phyloP scores from a whole-genome alignment of 2,888 invertebrate species.

The Archaeoteleia sp. region DNA sequence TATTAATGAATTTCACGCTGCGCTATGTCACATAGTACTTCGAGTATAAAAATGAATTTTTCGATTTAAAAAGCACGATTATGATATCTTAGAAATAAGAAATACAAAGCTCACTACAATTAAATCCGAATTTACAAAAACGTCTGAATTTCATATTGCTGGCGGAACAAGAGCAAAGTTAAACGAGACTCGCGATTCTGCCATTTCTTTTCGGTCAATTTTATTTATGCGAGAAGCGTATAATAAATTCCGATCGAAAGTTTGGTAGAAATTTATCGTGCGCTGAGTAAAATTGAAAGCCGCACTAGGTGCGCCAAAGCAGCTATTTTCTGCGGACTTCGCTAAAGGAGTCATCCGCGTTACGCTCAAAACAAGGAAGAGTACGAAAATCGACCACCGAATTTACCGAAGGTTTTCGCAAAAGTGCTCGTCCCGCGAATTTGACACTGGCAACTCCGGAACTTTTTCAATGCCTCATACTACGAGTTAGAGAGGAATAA shows the following conservation, averaged over 20 bases:
- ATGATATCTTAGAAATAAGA: no score
- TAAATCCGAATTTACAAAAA: not conserved
- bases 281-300: slow-evolving; percentile 50
- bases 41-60: slow-evolving; percentile 4
- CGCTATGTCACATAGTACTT: no score
- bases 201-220: slow-evolving; percentile 44
- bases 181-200: slow-evolving; percentile 36
- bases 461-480: slow-evolving; percentile 50
- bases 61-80: no score
- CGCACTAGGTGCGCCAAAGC: slow-evolving; percentile 39
- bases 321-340: slow-evolving; percentile 48
- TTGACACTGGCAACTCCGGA: slow-evolving; percentile 53
- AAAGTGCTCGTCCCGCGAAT: slow-evolving; percentile 57
- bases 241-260: slow-evolving; percentile 54
- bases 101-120: no score
- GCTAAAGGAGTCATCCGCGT: slow-evolving; percentile 30
- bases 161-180: slow-evolving; percentile 39
- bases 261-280: slow-evolving; percentile 48
- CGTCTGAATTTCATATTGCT: slow-evolving; percentile 33
- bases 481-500: slow-evolving; percentile 26
- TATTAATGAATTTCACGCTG: slow-evolving; percentile 6
- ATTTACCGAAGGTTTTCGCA: slow-evolving; percentile 36
- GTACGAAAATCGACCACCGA: slow-evolving; percentile 41
- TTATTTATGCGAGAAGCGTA: slow-evolving; percentile 52
- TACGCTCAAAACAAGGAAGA: slow-evolving; percentile 46